Evolutionary conservation across 2,113 vertebrate genomes (phyloP), one percentile per base, ranked within the genome.

Genomic region (Ornithorhynchus anatinus): DNA sequence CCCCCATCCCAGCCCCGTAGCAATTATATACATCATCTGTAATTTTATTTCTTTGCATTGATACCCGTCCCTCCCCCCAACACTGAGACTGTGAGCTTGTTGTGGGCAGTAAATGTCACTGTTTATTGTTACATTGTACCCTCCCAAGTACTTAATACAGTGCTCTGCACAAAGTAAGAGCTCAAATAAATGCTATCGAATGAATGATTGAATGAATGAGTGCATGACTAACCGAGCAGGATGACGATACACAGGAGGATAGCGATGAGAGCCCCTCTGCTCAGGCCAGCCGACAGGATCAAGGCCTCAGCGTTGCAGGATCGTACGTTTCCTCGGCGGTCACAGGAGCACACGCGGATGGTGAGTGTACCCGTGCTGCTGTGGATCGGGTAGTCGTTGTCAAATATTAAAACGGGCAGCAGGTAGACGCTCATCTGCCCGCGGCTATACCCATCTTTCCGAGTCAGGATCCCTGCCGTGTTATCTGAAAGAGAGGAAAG

Each of bases 311-410:
- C 86, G 0, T 2, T 92, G 83, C 94, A 95, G 47, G 94, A 93
- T 64, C 91, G 93, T 89, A 94, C 88, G 72, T 94, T 91, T 0
- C 94, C 94, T 0, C 69, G 76, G 20, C 47, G 86, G 33, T 94
- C 93, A 0, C 94, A 95, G 48, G 92, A 85, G 0, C 94, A 95
- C 64, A 95, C 94, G 0, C 80, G 87, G 7, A 95, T 94, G 1
- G 93, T 94, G 61, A 95, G 82, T 0, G 93, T 95, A 64, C 92
- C 86, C 0, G 94, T 95, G 78, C 94, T 94, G 82, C 93, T 95
- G 35, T 94, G 94, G 72, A 94, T 91, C 0, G 94, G 94, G 17
- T 94, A 94, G 57, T 94, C 94, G 0, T 94, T 94, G 82, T 95
- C 94, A 72, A 93, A 94, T 79, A 95, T 94, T 54, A 94, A 68